Conservation (phyloP, 2,113 vertebrate genomes). For the cat (Felis catus) region F.catus_Fca126_mat1.0 CM031419.1:190361001-190361500, state of each 20-base stretch:
- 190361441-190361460: not conserved
- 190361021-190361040: not conserved
- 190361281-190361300: too few relatives aligned
- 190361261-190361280: too few relatives aligned
- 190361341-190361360: too few relatives aligned
- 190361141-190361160: not conserved
- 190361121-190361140: not conserved
- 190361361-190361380: too few relatives aligned
- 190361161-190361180: not conserved
- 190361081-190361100: not conserved
- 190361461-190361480: not conserved
- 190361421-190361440: too few relatives aligned
- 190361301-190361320: too few relatives aligned
- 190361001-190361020: fast-evolving
- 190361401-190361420: too few relatives aligned
- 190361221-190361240: too few relatives aligned
- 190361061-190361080: not conserved
- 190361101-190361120: not conserved
- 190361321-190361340: too few relatives aligned
- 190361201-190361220: too few relatives aligned
- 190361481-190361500: not conserved
- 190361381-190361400: too few relatives aligned
- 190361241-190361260: too few relatives aligned
- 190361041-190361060: not conserved
- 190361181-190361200: not conserved